Base-by-base conservation (phyloP, 2,113 vertebrate species). In the Lagenorhynchus albirostris region DNA sequence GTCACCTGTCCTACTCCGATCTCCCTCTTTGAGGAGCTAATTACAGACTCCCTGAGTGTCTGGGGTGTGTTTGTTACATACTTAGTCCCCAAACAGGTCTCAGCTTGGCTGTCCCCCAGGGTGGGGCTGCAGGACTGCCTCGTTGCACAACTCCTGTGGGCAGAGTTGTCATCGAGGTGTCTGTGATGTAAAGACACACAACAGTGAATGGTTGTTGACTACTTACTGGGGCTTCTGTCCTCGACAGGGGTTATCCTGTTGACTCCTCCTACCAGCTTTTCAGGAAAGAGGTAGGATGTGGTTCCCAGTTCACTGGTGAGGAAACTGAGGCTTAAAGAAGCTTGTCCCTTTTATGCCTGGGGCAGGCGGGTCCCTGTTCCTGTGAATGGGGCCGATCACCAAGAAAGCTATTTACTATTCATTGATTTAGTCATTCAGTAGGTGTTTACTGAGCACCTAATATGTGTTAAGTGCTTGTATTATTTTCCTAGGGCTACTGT, bases 71-170 rank as follows among this genome's bases (percentile, higher is more conserved):
- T 18, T 31, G 11, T 41, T 18, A 25, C 2, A 9, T 10, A 5
- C 60, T 50, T 9, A 2, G 26, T n/a, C 36, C 44, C 83, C 33
- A 62, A 0, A 4, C 21, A 5, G 53, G 18, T 53, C 79, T 60
- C 67, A 15, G 41, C 9, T 31, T 29, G 47, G 38, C 67, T 9
- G 13, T 13, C 26, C n/a, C 20, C 33, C 1, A 1, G 14, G 60
- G 53, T 18, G 2, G 14, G 74, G 33, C 55, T 29, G 11, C 73
- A 3, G 63, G 70, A 33, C 21, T 15, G 20, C 25, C 73, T 4
- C 0, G 0, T 4, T 0, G 11, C 38, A 33, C 41, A 1, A 1
- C 12, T 79, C 1, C 15, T 4, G 0, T 0, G 9, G 86, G 44
- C 77, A 41, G 26, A 1, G 50, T 31, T 41, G 67, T 41, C 58